Conservation (phyloP, 2,113 vertebrate species). For the Talpa occidentalis region DNA sequence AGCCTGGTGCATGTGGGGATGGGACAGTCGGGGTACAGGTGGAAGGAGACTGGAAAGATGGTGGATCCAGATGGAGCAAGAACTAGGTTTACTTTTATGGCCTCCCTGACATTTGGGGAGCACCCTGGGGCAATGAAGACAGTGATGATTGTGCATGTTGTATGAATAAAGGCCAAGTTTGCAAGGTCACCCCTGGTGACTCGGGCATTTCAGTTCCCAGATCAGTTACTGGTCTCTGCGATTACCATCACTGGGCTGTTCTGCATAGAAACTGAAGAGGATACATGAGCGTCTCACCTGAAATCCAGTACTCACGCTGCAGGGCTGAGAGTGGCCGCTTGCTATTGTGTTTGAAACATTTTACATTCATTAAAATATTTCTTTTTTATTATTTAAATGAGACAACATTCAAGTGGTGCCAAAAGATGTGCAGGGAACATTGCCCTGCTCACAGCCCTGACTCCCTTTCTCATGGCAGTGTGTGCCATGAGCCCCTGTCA, state of each 20-base stretch:
- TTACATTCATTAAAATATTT: neutral
- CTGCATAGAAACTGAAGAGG: neutral
- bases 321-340: neutral
- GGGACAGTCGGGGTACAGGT: fast-evolving
- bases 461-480: neutral
- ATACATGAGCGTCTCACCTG: neutral
- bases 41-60: neutral
- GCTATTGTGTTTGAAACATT: neutral
- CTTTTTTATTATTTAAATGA: constrained; percentile 26
- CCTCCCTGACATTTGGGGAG: neutral
- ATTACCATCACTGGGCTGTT: neutral
- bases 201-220: neutral
- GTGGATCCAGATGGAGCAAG: neutral
- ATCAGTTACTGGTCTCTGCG: neutral
- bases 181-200: constrained; percentile 11
- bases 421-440: neutral
- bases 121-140: neutral
- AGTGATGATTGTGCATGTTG: neutral
- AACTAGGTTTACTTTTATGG: neutral
- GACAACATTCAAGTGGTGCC: neutral
- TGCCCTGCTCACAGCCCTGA: no score
- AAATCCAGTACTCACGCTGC: neutral
- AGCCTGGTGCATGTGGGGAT: fast-evolving
- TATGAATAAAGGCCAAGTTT: constrained; percentile 6
- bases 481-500: fast-evolving